Evolutionary conservation across 2,113 vertebrate genomes (phyloP), one percentile per base, ranked within the genome.

Genomic region (Emydura subglobosa): DNA sequence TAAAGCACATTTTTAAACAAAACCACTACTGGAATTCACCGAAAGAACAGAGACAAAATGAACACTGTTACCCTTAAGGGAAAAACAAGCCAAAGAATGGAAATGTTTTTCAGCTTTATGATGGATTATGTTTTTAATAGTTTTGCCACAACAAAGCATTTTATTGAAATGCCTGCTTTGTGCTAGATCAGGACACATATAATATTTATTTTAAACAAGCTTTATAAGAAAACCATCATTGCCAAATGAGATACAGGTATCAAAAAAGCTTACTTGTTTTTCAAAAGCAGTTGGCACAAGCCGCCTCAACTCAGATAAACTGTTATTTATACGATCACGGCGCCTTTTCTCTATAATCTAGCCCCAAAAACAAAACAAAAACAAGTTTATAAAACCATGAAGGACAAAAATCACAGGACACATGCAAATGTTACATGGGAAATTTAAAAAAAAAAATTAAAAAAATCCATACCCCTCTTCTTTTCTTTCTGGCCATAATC

Each of bases 301-400:
- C 89, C 99, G 94, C 93, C 99, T 98, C 94, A 99, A 91, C 98
- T 99, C 99, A 39, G 98, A 99, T 98, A 99, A 98, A 89, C 99
- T 99, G 98, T 98, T 99, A 98, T 99, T 99, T 98, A 99, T 99
- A 94, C 99, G 98, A 98, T 99, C 99, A 95, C 99, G 98, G 86
- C 99, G 99, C 96, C 99, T 98, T 98, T 99, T 99, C 98, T 99
- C 99, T 95, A 99, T 99, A 55, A 99, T 99, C 99, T 99, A 94
- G 87, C 93, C 87, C 97, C 94, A 98, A 79, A 96, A 93, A 96
- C 88, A 97, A 95, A 97, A 92, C 94, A 98, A 91, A 89, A 25
- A 21, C 72, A 97, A 82, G 90, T 97, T 94, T 96, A 95, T 82
- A 94, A 95, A 95, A 97, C 85, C n/a, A 92, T 50, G 53, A 96